phyloP scores from a whole-genome alignment of 2,888 invertebrate genomes.

The Amphipyra tragopoginis region DNA sequence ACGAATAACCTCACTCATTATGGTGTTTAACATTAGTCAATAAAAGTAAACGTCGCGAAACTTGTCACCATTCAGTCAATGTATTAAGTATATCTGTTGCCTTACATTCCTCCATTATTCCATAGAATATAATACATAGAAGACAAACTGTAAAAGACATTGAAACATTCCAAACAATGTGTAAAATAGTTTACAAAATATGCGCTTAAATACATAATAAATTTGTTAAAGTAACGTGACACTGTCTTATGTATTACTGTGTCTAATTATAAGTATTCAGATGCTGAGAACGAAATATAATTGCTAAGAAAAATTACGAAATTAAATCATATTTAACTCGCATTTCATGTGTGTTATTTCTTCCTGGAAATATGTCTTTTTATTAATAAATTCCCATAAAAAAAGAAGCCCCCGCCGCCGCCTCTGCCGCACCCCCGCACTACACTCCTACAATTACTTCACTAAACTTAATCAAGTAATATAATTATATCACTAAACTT shows the following conservation, averaged over 20 bases:
- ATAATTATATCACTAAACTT: too few species aligned
- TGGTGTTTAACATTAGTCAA: slow-evolving; percentile 46
- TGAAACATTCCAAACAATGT: slow-evolving; percentile 82
- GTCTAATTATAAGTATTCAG: slow-evolving; percentile 86
- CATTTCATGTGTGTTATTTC: slow-evolving; percentile 67
- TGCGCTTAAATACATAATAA: slow-evolving; percentile 84
- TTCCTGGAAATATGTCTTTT: slow-evolving; percentile 2
- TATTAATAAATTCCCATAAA: too few species aligned
- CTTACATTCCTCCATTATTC: slow-evolving; percentile 77
- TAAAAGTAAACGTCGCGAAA: slow-evolving; percentile 34
- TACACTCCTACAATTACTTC: too few species aligned
- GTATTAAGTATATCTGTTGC: slow-evolving; percentile 62
- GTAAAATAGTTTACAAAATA: slow-evolving; percentile 78
- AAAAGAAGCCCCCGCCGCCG: too few species aligned
- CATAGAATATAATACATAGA: slow-evolving; percentile 64
- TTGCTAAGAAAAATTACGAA: slow-evolving; percentile 89
- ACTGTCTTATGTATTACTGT: slow-evolving; percentile 81
- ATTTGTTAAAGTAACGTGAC: slow-evolving; percentile 77
- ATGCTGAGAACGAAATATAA: slow-evolving; percentile 89
- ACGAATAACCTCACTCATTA: slow-evolving; percentile 15
- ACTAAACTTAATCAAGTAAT: too few species aligned
- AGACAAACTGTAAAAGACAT: slow-evolving; percentile 67
- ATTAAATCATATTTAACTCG: slow-evolving; percentile 90
- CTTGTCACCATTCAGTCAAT: slow-evolving; percentile 63
- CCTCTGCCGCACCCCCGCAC: too few species aligned